Conservation (phyloP, 2,797 vertebrate species). For the Mallotus villosus region DNA sequence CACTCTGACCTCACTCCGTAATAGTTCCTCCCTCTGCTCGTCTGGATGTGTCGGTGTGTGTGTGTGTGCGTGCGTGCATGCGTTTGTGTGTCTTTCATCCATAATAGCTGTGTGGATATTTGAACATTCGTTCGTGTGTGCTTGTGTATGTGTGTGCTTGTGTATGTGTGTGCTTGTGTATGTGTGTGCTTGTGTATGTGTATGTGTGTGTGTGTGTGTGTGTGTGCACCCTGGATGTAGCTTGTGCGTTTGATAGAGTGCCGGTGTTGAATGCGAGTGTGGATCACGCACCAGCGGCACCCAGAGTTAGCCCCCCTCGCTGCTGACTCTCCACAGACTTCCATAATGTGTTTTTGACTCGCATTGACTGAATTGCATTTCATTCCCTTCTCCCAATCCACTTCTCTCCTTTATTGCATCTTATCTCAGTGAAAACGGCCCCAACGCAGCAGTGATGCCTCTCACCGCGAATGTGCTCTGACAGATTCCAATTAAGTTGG, state of each 20-base stretch:
- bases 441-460: conserved; percentile 5
- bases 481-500: conserved; percentile 19
- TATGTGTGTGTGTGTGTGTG: conserved; percentile 1
- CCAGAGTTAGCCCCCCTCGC: neutral
- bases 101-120: neutral
- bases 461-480: conserved; percentile 10
- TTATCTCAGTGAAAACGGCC: conserved; percentile 7
- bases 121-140: neutral
- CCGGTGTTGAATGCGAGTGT: neutral
- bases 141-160: neutral
- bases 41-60: conserved; percentile 2
- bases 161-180: neutral
- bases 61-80: neutral
- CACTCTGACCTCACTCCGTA: neutral
- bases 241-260: neutral
- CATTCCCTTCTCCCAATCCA: conserved; percentile 3
- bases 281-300: neutral
- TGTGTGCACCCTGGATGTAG: neutral
- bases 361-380: conserved; percentile 13
- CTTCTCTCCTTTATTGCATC: conserved; percentile 15
- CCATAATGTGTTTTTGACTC: conserved; percentile 20
- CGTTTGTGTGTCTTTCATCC: neutral
- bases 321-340: conserved; percentile 1
- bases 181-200: neutral
- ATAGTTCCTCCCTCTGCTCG: neutral